phyloP scores from a whole-genome alignment of 1,140 invertebrate genomes.

The Trichonephila clavata region DNA sequence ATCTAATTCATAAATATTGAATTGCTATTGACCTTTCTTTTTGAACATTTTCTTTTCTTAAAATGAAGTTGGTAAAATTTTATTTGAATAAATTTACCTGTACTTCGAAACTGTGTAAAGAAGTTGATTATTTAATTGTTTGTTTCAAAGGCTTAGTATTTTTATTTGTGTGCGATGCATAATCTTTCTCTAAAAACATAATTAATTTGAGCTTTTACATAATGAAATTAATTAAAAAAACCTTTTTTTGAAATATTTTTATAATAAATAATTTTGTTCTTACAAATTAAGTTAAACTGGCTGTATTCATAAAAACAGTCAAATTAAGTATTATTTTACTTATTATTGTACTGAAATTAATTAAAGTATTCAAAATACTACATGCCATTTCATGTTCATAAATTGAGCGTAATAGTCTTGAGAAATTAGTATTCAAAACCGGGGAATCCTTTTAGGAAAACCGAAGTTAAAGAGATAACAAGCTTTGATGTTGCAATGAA shows the following conservation, averaged over 20 bases:
- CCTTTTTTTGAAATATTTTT: background rate
- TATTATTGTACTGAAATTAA: background rate
- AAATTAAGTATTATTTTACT: background rate
- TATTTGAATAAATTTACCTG: too few species aligned
- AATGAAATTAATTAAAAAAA: background rate
- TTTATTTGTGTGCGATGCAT: too few species aligned
- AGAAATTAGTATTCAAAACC: slow-evolving; percentile 16
- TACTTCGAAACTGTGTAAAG: too few species aligned
- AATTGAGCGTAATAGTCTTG: background rate
- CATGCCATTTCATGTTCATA: background rate
- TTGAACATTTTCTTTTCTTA: too few species aligned
- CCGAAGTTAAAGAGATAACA: background rate
- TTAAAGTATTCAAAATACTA: background rate
- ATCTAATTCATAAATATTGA: too few species aligned
- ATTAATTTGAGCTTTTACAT: too few species aligned
- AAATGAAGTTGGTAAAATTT: too few species aligned
- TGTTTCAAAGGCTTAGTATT: too few species aligned
- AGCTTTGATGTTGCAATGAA: background rate
- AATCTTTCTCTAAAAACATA: too few species aligned
- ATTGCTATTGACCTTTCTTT: too few species aligned
- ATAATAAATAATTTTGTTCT: background rate
- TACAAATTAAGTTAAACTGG: background rate
- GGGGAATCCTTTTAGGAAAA: background rate
- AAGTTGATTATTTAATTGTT: too few species aligned
- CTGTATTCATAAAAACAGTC: background rate